Evolutionary conservation across 2,888 invertebrate species (phyloP), one percentile per base, ranked within the genome.

Genomic region (Lottia scabra): DNA sequence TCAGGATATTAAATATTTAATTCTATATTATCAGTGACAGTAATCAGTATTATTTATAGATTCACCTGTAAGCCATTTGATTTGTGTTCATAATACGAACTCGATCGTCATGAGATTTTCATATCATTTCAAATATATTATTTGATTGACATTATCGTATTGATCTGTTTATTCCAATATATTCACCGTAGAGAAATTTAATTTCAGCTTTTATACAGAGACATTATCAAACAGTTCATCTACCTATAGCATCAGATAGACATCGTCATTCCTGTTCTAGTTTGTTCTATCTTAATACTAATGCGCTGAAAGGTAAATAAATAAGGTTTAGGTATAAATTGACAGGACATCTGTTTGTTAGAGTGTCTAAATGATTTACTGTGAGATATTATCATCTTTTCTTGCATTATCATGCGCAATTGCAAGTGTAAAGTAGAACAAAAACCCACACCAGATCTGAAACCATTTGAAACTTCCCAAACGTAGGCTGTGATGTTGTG

Each of bases 161-260:
- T 38, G 38, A 38, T 38, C 38, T 38, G 38, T 38, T n/a, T 38
- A 38, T 38, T 38, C 38, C 38, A 38, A 38, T 8, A 38, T 38
- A 38, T 38, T 38, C 38, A 38, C 38, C 5, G 38, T 8, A 38
- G 38, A 38, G 38, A 38, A 38, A 38, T 38, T 38, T 38, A 38
- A 38, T 80, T 80, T 65, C 80, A 82, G 81, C 80, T 16, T 73
- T 80, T 46, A 67, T 84, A 67, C 83, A 86, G 63, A 79, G 84
- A 23, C 83, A 86, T 67, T 86, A 86, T 74, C 75, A 82, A 66
- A 86, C 86, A 1, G 84, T 86, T 38, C 85, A 86, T 67, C 75
- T 86, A 62, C 86, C 86, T 1, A 77, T 86, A 30, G 82, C 80
- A 62, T 75, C 75, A 27, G 78, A 83, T 72, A 76, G 75, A 64